Evolutionary conservation across 1,140 invertebrate species (phyloP).

Genomic region (Antheraea pernyi): DNA sequence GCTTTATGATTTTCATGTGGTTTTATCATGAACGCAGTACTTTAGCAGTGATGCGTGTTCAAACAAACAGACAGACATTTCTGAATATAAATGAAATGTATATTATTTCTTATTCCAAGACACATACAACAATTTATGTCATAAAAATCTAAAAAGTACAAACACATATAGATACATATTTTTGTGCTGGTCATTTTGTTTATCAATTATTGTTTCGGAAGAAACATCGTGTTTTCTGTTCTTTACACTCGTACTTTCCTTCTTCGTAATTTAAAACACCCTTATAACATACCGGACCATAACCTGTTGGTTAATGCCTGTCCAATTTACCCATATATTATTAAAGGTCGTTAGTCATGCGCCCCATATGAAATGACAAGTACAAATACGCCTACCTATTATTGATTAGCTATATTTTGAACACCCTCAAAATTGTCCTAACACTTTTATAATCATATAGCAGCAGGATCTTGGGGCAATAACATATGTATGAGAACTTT

Average conservation of each 20-base stretch:
- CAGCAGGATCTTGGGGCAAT: neutral
- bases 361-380: neutral
- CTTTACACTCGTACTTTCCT: neutral
- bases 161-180: too few relatives aligned
- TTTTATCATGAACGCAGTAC: too few relatives aligned
- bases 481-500: neutral
- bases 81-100: too few relatives aligned
- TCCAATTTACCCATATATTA: neutral
- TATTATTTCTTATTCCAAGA: too few relatives aligned
- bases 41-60: too few relatives aligned
- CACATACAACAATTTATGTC: too few relatives aligned
- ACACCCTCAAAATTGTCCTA: neutral
- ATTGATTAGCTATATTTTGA: neutral
- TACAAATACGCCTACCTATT: neutral
- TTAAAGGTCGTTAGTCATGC: constrained; percentile 21
- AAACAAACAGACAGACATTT: too few relatives aligned
- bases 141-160: too few relatives aligned
- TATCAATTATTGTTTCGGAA: too few relatives aligned
- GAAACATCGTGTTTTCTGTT: neutral
- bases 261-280: neutral
- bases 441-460: neutral
- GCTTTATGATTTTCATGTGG: too few relatives aligned
- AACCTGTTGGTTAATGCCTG: neutral
- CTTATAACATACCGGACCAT: neutral
- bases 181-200: too few relatives aligned